These are phyloP conservation scores for Canis aureus DNA, from an alignment of 2,113 vertebrate genomes.

Conservation along the genomic window DNA sequence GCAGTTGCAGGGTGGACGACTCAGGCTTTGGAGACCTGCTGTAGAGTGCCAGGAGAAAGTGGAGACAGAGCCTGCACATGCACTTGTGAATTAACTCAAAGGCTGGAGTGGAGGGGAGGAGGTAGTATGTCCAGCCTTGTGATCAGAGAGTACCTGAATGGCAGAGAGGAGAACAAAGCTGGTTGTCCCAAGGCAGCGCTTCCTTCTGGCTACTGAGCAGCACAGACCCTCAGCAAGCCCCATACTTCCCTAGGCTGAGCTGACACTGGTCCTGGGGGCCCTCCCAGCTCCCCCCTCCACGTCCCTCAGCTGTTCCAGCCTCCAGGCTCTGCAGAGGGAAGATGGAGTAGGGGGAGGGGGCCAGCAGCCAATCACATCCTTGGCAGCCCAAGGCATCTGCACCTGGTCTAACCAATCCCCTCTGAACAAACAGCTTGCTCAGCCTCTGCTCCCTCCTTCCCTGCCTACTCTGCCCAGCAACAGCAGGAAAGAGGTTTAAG, in stretches of 20 bases:
- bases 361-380: constrained; percentile 65
- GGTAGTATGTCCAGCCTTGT: neutral
- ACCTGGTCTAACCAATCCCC: constrained; percentile 73
- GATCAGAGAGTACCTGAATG: neutral
- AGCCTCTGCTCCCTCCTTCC: constrained; percentile 59
- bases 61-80: neutral
- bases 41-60: neutral
- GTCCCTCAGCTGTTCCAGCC: neutral
- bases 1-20: neutral
- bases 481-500: constrained; percentile 66
- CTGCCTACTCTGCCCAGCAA: constrained; percentile 76
- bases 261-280: neutral
- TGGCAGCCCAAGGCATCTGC: constrained; percentile 59
- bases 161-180: neutral
- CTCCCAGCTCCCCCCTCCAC: neutral
- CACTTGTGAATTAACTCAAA: neutral
- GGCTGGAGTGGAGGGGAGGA: neutral
- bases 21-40: neutral
- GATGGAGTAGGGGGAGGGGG: neutral
- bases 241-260: neutral
- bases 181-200: neutral
- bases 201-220: neutral
- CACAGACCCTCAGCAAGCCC: constrained; percentile 25
- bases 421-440: constrained; percentile 50
- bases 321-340: constrained; percentile 45